Percentiles rank a stretch among this genome's conserved stretches.
These are phyloP conservation scores for Thymelicus lineola DNA, from an alignment of 2,888 invertebrate genomes.

Conservation along the genomic window DNA sequence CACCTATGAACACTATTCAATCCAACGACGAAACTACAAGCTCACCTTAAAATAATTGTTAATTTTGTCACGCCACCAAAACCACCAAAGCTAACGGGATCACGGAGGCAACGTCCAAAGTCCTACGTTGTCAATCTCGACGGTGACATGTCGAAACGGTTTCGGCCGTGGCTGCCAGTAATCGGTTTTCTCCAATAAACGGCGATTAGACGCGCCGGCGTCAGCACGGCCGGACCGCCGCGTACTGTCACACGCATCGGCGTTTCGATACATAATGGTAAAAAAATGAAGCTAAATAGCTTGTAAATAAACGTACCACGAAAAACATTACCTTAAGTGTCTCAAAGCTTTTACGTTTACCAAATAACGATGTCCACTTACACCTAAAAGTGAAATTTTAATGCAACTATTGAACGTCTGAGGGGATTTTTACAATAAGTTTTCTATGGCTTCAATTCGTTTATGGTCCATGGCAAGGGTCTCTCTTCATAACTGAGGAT, in stretches of 20 bases:
- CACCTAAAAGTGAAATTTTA: too few species aligned
- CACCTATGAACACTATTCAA: too few species aligned
- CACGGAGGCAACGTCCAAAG: constrained; percentile 20
- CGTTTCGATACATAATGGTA: neutral
- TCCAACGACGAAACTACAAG: constrained; percentile 39
- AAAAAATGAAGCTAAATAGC: neutral
- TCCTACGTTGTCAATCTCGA: constrained; percentile 39
- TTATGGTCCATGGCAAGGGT: too few species aligned
- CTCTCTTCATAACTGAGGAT: too few species aligned
- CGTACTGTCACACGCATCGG: constrained; percentile 56
- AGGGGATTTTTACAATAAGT: too few species aligned
- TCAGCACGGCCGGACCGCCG: constrained; percentile 72
- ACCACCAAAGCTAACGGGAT: constrained; percentile 21
- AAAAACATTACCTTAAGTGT: too few species aligned
- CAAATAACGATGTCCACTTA: too few species aligned
- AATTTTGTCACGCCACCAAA: constrained; percentile 15
- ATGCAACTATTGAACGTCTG: too few species aligned
- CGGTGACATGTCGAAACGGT: constrained; percentile 81
- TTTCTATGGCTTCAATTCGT: too few species aligned
- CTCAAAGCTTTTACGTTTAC: too few species aligned
- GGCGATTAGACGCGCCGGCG: constrained; percentile 84
- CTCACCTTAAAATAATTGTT: constrained; percentile 11
- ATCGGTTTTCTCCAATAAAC: constrained; percentile 85
- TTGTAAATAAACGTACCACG: too few species aligned
- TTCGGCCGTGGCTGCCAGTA: constrained; percentile 71